Base-by-base conservation (phyloP, 2,888 invertebrate genomes). In the Synergus laeviventris region DNA sequence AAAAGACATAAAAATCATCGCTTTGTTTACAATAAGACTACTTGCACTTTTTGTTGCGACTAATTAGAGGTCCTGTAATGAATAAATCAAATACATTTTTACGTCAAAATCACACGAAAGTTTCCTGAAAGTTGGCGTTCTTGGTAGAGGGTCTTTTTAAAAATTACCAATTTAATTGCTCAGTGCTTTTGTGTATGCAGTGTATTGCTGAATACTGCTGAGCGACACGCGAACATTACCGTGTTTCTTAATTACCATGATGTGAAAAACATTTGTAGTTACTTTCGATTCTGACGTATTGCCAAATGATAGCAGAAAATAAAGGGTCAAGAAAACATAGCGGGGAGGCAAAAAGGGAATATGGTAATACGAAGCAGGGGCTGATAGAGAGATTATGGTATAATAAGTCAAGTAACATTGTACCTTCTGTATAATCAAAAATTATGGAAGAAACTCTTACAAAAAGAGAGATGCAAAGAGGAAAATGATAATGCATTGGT, bases 191-290 rank as follows among this genome's bases (percentile, higher is more conserved):
- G 42, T 18, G 38, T 66, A 45, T 45, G 49, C 4, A 9, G 7
- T 24, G 16, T 49, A 11, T n/a, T n/a, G n/a, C n/a, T 12, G 45
- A 70, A 49, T 49, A 70, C 31, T 70, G 24, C 42, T 45, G 21
- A 24, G n/a, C 31, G 70, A 49, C 70, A 70, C 70, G 70, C 70
- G 2, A 70, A 70, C 45, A 70, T 70, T 49, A 70, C 70, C 70
- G 49, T 70, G 49, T 70, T 70, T 70, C 70, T 70, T 49, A 49
- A 70, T 49, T 70, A 70, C 31, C 49, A 45, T 49, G 45, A 70
- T 31, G 31, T 49, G 70, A 70, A 70, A 49, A 45, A 70, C 70
- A 70, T 70, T 70, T 49, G 31, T 70, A 21, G 49, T 70, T 45
- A 49, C 70, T 70, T 70, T 70, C 45, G 31, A 49, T 70, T 45